phyloP scores from a whole-genome alignment of 2,797 vertebrate genomes.

The Chelonia mydas region DNA sequence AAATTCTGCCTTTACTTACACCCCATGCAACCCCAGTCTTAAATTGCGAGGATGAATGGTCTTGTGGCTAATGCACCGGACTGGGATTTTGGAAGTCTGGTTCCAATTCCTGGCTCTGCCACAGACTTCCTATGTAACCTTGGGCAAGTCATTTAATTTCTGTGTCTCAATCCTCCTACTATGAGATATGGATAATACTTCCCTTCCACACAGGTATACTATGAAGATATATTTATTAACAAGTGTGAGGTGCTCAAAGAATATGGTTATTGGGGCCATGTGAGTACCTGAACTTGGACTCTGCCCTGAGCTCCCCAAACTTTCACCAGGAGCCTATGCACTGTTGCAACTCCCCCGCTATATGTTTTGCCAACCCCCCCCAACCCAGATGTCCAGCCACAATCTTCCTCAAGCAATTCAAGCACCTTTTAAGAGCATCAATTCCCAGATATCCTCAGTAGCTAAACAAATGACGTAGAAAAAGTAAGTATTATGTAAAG shows the following conservation, averaged over 20 bases:
- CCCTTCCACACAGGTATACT: neutral
- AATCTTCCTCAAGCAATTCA: conserved; percentile 11
- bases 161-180: neutral
- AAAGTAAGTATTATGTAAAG: neutral
- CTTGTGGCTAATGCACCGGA: neutral
- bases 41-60: conserved; percentile 28
- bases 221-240: neutral
- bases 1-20: conserved; percentile 27
- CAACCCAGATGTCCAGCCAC: conserved; percentile 26
- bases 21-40: neutral
- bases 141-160: conserved; percentile 1
- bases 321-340: neutral
- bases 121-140: neutral
- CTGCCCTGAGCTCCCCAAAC: neutral
- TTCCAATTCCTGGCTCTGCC: conserved; percentile 32
- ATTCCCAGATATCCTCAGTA: neutral
- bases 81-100: conserved; percentile 11
- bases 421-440: neutral
- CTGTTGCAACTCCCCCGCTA: neutral
- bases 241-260: neutral
- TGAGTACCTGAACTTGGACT: neutral
- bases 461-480: conserved; percentile 25
- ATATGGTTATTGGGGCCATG: neutral
- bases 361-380: neutral
- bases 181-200: neutral